These are phyloP conservation scores for Diadumene lineata DNA, from an alignment of 92 coral and sea anemone species.

Conservation along the genomic window DNA sequence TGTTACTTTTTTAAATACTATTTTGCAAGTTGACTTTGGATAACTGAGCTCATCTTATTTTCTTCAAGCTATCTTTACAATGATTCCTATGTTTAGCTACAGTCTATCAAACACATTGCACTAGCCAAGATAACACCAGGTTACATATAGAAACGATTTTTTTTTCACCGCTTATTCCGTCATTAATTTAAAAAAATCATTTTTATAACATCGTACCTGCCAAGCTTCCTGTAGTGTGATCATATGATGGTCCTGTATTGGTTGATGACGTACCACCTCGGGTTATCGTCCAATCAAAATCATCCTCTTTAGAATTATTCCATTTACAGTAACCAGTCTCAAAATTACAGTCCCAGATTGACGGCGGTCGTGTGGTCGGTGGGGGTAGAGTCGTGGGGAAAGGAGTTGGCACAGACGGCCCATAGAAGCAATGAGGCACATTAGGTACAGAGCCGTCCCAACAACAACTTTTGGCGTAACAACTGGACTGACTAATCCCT, in stretches of 20 bases:
- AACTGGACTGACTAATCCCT: constrained; percentile 55
- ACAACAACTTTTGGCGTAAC: constrained; percentile 83
- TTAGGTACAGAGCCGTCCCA: constrained; percentile 87
- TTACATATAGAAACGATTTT: too few relatives aligned
- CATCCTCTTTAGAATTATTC: constrained; percentile 83
- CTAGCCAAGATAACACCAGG: too few relatives aligned
- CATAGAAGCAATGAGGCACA: constrained; percentile 82
- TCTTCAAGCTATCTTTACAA: too few relatives aligned
- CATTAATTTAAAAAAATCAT: background rate
- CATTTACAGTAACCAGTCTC: constrained; percentile 75
- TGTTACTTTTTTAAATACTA: too few relatives aligned
- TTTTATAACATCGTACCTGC: constrained; percentile 66
- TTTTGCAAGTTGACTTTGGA: too few relatives aligned
- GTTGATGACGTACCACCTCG: constrained; percentile 59
- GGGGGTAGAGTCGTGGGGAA: constrained; percentile 93
- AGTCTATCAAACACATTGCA: too few relatives aligned
- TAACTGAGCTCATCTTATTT: too few relatives aligned
- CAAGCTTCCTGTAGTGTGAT: constrained; percentile 82
- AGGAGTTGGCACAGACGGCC: constrained; percentile 90
- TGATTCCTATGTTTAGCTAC: too few relatives aligned
- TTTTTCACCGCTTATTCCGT: too few relatives aligned
- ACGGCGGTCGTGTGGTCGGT: constrained; percentile 78
- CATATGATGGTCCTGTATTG: constrained; percentile 79
- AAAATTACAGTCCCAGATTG: constrained; percentile 88
- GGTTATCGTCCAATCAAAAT: constrained; percentile 70